Evolutionary conservation across 2,797 vertebrate genomes (phyloP), one percentile per base, ranked within the genome.

Genomic region (Micrastur ruficollis): DNA sequence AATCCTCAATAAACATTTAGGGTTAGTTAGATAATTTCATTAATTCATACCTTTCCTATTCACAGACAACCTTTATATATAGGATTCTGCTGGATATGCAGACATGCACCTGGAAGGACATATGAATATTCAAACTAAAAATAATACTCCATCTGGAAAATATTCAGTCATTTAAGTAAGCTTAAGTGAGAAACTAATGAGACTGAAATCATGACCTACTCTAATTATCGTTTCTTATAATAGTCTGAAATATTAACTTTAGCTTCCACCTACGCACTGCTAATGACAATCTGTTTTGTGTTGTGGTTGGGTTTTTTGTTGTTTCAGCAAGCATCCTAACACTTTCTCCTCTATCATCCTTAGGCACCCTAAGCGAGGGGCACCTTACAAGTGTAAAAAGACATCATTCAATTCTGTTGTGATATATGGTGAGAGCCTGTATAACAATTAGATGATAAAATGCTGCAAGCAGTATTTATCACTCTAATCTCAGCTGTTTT

Each of bases 151-250:
- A 81, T 66, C 66, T 93, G 86, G 73, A 46, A 94, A 94, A 89
- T 65, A 86, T 55, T 78, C 65, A 44, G 40, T 46, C 50, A 72
- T 61, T 84, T 62, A 91, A 74, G 61, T 59, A 79, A 90, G 80
- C 42, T 68, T 75, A 90, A 86, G 42, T 79, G 38, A 86, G 65
- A 95, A 95, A 90, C 47, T 81, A 92, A 79, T 72, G 76, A 86
- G 76, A 91, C 20, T 36, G 76, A 94, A 91, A 84, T 75, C 12
- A 67, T 56, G 65, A 90, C 76, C n/a, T 79, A 50, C 34, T 62
- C 61, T 71, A 87, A 81, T 90, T 66, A 73, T 31, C 6, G 44
- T 40, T 81, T 78, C 42, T 55, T 68, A 40, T 18, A 89, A 59
- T 19, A 88, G 53, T 38, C 68, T 81, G 53, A 90, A 94, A 81